These are phyloP conservation scores for Apamea epomidion DNA, from an alignment of 2,888 invertebrate genomes.

Conservation along the genomic window DNA sequence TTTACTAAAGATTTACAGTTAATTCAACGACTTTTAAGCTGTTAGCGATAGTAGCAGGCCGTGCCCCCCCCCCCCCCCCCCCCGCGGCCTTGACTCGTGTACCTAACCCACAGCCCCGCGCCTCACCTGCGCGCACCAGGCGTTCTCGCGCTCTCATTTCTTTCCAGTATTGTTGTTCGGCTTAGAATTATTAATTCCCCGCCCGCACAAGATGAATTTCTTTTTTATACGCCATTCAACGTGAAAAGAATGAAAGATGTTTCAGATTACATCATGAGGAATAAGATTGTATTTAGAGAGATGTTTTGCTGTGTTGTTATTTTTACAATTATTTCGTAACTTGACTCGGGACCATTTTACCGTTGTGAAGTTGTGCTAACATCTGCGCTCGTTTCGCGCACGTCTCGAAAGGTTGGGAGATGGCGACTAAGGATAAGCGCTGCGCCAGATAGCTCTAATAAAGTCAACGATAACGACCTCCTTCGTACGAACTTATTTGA, in stretches of 20 bases:
- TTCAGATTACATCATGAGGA: conserved; percentile 46
- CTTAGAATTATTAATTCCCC: conserved; percentile 62
- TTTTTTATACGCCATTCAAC: conserved; percentile 49
- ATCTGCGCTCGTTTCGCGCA: background rate
- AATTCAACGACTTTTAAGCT: conserved; percentile 60
- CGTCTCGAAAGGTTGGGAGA: background rate
- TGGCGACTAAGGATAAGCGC: background rate
- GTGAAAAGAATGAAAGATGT: conserved; percentile 54
- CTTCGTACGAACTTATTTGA: conserved; percentile 18
- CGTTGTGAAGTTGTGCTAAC: background rate
- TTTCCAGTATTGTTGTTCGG: conserved; percentile 59
- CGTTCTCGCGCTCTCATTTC: conserved; percentile 47
- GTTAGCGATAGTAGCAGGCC: conserved; percentile 29
- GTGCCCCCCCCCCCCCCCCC: no score
- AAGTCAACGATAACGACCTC: conserved; percentile 24
- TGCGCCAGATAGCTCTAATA: conserved; percentile 22
- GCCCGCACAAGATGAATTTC: conserved; percentile 55
- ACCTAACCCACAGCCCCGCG: background rate
- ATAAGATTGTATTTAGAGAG: conserved; percentile 32
- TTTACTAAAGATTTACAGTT: conserved; percentile 71
- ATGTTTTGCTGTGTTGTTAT: conserved; percentile 22
- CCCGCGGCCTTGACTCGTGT: no score
- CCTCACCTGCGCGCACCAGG: conserved; percentile 47
- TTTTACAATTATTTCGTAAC: conserved; percentile 21
- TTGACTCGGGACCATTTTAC: background rate